phyloP scores from a whole-genome alignment of 2,113 vertebrate genomes.

The Chascanopsetta lugubris region DNA sequence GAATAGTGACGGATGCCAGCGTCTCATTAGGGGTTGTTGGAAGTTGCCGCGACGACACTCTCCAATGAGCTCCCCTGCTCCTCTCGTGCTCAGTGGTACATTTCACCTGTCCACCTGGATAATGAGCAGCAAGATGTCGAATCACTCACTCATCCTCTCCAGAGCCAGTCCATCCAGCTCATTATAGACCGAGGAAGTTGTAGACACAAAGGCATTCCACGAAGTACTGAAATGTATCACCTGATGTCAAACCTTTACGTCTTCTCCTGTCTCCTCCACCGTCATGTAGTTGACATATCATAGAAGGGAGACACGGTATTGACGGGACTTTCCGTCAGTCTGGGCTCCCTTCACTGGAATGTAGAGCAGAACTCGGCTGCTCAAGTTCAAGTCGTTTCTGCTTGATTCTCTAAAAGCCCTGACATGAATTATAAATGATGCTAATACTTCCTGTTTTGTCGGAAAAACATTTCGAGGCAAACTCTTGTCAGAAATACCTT shows the following conservation, averaged over 20 bases:
- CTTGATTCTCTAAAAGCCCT: slow-evolving; percentile 42
- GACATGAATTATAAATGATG: slow-evolving; percentile 46
- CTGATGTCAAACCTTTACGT: not conserved
- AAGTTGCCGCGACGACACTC: slow-evolving; percentile 39
- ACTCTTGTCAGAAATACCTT: not conserved
- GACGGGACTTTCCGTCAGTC: slow-evolving; percentile 15
- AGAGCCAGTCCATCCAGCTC: slow-evolving; percentile 32
- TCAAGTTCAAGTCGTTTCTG: slow-evolving; percentile 1
- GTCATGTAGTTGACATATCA: not conserved
- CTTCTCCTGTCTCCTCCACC: not conserved
- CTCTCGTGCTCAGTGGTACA: slow-evolving; percentile 2
- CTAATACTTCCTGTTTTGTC: slow-evolving; percentile 25
- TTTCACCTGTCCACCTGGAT: slow-evolving; percentile 47
- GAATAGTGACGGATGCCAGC: slow-evolving; percentile 13
- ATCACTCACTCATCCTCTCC: slow-evolving; percentile 49
- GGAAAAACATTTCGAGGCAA: not conserved
- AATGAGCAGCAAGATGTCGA: slow-evolving; percentile 55
- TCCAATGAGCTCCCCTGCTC: slow-evolving; percentile 4
- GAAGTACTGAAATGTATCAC: not conserved
- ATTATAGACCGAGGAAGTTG: slow-evolving; percentile 40
- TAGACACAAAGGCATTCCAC: not conserved
- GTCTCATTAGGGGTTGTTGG: slow-evolving; percentile 60
- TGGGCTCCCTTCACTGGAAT: not conserved
- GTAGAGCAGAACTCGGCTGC: slow-evolving; percentile 5
- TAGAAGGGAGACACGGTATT: not conserved